Evolutionary conservation across 2,797 vertebrate genomes (phyloP), one percentile per base, ranked within the genome.

Genomic region (Brachyrhaphis roseni): DNA sequence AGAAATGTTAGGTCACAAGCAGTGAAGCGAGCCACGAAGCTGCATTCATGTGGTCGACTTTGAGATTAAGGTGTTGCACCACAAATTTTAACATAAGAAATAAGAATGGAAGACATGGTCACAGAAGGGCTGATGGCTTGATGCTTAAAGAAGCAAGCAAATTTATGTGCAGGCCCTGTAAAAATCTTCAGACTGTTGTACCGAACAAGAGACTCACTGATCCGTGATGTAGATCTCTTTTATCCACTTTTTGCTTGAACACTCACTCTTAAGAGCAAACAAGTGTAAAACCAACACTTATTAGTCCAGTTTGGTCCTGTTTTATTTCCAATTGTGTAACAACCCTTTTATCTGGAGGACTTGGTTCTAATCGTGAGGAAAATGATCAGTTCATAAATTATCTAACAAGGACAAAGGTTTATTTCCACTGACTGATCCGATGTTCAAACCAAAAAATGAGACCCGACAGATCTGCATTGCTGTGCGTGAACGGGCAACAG

Each of bases 351-450:
- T 93, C 86, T 89, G 87, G 86, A 91, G 88, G 89, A 82, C 81
- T 85, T 84, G 86, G 82, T 83, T 89, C 88, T 93, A 87, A 84
- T 91, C 93, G 89, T 90, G 87, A 88, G 87, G 91, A 92, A 71
- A 92, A 94, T 94, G 93, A 94, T 95, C 92, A 93, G 91, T 94
- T 94, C 93, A 87, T 90, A 91, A 92, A 90, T 91, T 87, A 93
- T 92, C 90, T 93, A 92, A 93, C 90, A 84, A 95, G 88, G 88
- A 87, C 84, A 86, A 83, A 83, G 87, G 80, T 87, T 91, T 89
- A 84, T 82, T 90, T 86, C 84, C 84, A 81, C 90, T 94, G 93
- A 95, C 93, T 94, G 90, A 91, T 86, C 89, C 89, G 1, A 43
- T 71, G 39, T 23, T 71, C 41, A 71, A 71, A 45, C 11, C 43